Evolutionary conservation across 1,140 invertebrate species (phyloP).

Genomic region (Ostrea edulis): DNA sequence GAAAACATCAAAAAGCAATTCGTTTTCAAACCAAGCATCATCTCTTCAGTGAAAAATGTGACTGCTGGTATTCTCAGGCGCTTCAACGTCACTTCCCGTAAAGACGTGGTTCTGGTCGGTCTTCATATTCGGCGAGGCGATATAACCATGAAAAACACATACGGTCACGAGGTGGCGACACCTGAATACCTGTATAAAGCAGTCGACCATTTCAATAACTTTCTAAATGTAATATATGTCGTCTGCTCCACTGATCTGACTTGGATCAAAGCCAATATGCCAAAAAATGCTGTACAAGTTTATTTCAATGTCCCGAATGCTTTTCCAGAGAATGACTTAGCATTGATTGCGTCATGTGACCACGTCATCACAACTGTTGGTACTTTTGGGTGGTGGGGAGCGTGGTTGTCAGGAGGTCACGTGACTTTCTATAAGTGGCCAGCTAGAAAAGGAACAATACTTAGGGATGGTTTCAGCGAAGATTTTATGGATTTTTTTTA

Average conservation of each 20-base stretch:
- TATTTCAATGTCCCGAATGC: conserved; percentile 35
- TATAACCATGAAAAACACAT: conserved; percentile 41
- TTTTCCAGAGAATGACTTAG: conserved; percentile 63
- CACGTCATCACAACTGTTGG: conserved; percentile 66
- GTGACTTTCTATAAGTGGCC: conserved; percentile 63
- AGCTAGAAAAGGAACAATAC: conserved; percentile 38
- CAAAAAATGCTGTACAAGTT: conserved; percentile 22
- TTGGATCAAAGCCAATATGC: conserved; percentile 53
- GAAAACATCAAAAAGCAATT: conserved; percentile 53
- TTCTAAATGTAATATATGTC: conserved; percentile 53
- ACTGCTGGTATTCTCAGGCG: conserved; percentile 30
- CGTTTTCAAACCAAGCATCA: conserved; percentile 44
- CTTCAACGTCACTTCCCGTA: conserved; percentile 35
- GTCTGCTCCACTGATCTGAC: conserved; percentile 56
- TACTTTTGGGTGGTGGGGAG: conserved; percentile 70
- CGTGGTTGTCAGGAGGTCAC: conserved; percentile 63
- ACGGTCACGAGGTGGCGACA: conserved; percentile 55
- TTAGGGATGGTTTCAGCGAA: conserved; percentile 50
- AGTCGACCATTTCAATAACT: conserved; percentile 53
- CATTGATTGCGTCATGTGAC: conserved; percentile 59
- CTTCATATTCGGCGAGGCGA: conserved; percentile 64
- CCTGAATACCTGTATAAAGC: conserved; percentile 57
- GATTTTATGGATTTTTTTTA: conserved; percentile 58
- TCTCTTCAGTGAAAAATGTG: conserved; percentile 33
- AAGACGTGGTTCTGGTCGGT: conserved; percentile 50